Evolutionary conservation across 2,888 invertebrate genomes (phyloP).

Genomic region (Charanyca ferruginea): DNA sequence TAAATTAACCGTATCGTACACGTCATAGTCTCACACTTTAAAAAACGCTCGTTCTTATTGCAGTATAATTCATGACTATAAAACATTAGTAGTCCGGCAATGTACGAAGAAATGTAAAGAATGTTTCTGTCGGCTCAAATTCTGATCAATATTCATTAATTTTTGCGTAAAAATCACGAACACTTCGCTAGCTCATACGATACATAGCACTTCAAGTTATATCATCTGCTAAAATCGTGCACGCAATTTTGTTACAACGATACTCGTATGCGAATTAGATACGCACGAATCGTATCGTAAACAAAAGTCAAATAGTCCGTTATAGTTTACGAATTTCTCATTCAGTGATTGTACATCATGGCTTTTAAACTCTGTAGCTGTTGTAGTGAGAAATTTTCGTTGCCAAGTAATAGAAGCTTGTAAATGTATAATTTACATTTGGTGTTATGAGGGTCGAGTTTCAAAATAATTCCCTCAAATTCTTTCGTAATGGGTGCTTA

Average conservation of each 20-base stretch:
- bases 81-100: conserved; percentile 13
- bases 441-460: conserved; percentile 46
- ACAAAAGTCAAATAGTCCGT: conserved; percentile 25
- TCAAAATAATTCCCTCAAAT: conserved; percentile 51
- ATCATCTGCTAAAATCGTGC: conserved; percentile 56
- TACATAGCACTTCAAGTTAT: conserved; percentile 35
- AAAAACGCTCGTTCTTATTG: conserved; percentile 17
- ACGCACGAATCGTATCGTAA: conserved; percentile 33
- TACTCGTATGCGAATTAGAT: conserved; percentile 38
- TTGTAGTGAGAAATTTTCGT: conserved; percentile 22
- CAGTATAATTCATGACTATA: conserved; percentile 13
- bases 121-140: conserved; percentile 41
- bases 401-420: conserved; percentile 40
- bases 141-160: conserved; percentile 47
- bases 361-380: conserved; percentile 22
- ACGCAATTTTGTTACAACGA: conserved; percentile 42
- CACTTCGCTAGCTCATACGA: conserved; percentile 18
- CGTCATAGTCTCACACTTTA: conserved; percentile 37
- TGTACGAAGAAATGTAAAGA: conserved; percentile 22
- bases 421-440: conserved; percentile 43
- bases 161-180: conserved; percentile 41
- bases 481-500: conserved; percentile 46
- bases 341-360: conserved; percentile 1
- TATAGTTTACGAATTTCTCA: conserved; percentile 22
- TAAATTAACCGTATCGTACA: conserved; percentile 58